Evolutionary conservation across 2,113 vertebrate species (phyloP).

Genomic region (Sisor rabdophorus): DNA sequence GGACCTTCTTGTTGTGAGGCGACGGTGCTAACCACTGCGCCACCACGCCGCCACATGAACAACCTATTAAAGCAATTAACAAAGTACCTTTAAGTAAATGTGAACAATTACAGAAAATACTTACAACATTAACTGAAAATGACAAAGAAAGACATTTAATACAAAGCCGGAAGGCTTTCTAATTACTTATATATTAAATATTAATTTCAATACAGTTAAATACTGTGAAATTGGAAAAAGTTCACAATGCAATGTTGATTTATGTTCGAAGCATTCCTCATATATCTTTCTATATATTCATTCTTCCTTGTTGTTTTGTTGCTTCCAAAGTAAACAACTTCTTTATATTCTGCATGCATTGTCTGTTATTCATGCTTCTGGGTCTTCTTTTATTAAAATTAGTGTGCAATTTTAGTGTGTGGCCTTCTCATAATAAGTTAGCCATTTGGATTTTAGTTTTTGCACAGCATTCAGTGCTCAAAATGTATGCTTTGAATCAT

Average conservation of each 20-base stretch:
- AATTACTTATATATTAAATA: background rate
- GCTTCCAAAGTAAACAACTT: slow-evolving; percentile 6
- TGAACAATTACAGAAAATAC: background rate
- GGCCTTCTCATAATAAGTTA: slow-evolving; percentile 20
- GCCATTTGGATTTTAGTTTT: slow-evolving; percentile 18
- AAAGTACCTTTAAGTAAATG: background rate
- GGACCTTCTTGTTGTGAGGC: no score
- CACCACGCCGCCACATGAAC: no score
- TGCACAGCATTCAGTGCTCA: background rate
- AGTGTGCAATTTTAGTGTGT: slow-evolving; percentile 11
- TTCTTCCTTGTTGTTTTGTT: background rate
- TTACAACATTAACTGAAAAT: background rate
- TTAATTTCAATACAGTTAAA: background rate
- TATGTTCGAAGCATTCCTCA: background rate
- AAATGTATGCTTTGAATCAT: slow-evolving; percentile 30
- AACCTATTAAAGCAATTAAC: background rate
- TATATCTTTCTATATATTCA: background rate
- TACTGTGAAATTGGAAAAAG: background rate
- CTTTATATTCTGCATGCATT: slow-evolving; percentile 26
- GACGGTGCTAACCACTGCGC: no score
- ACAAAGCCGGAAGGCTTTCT: background rate
- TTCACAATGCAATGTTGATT: background rate
- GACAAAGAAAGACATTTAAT: background rate
- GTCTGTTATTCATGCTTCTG: slow-evolving; percentile 24
- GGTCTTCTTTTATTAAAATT: slow-evolving; percentile 26